Evolutionary conservation across 2,888 invertebrate genomes (phyloP).

Genomic region (Camponotus fellah): DNA sequence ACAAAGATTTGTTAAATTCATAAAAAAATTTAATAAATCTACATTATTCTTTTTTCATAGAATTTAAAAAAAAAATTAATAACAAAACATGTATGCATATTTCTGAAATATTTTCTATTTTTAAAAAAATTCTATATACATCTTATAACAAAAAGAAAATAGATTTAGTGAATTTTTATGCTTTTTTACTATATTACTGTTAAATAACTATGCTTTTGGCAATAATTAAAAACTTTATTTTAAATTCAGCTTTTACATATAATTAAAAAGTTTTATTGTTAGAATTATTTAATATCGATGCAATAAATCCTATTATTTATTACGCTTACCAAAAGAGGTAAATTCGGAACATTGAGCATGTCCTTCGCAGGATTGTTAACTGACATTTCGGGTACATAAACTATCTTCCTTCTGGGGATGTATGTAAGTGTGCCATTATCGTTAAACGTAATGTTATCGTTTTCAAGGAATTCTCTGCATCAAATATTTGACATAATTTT

Average conservation of each 20-base stretch:
- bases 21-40: too few species aligned
- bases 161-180: neutral
- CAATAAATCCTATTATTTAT: slow-evolving; percentile 2
- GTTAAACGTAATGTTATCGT: slow-evolving; percentile 89
- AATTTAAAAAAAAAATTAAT: too few species aligned
- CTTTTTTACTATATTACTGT: neutral
- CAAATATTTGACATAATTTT: neutral
- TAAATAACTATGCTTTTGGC: neutral
- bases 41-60: too few species aligned
- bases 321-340: slow-evolving; percentile 90
- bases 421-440: slow-evolving; percentile 90
- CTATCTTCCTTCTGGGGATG: slow-evolving; percentile 88
- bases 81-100: too few species aligned
- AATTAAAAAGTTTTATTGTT: neutral
- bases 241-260: neutral
- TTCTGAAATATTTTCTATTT: too few species aligned
- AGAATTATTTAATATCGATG: neutral
- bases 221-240: neutral
- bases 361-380: slow-evolving; percentile 89
- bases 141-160: neutral
- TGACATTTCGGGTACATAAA: slow-evolving; percentile 90
- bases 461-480: slow-evolving; percentile 89
- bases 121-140: too few species aligned
- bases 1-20: too few species aligned
- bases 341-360: slow-evolving; percentile 89